These are phyloP conservation scores for Leucosticte australis DNA, from an alignment of 2,113 vertebrate genomes.

Conservation along the genomic window DNA sequence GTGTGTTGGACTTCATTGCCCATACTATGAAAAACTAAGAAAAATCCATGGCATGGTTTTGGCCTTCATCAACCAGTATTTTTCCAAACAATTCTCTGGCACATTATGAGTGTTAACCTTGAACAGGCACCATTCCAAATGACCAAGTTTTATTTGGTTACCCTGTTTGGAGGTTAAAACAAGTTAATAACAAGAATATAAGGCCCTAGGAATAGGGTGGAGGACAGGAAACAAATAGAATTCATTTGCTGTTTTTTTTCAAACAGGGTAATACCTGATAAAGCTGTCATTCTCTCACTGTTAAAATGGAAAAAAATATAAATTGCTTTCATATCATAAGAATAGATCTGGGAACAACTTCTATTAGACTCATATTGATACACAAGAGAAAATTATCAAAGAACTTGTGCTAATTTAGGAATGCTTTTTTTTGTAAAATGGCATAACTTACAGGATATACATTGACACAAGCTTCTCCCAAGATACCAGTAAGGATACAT, in stretches of 20 bases:
- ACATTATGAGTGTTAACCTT: background rate
- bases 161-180: background rate
- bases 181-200: background rate
- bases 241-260: background rate
- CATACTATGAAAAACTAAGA: background rate
- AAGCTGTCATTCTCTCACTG: background rate
- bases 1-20: background rate
- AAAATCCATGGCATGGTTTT: background rate
- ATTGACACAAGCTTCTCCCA: background rate
- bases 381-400: background rate
- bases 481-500: background rate
- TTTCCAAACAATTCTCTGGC: background rate
- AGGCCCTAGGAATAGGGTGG: rapidly evolving
- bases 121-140: background rate
- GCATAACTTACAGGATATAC: background rate
- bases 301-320: background rate
- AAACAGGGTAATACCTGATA: background rate
- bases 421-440: background rate
- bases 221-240: background rate
- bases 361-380: background rate
- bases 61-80: background rate
- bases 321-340: background rate
- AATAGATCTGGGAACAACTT: background rate
- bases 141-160: background rate
- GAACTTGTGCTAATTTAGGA: background rate